Evolutionary conservation across 2,797 vertebrate genomes (phyloP).

Genomic region (Acomys russatus): DNA sequence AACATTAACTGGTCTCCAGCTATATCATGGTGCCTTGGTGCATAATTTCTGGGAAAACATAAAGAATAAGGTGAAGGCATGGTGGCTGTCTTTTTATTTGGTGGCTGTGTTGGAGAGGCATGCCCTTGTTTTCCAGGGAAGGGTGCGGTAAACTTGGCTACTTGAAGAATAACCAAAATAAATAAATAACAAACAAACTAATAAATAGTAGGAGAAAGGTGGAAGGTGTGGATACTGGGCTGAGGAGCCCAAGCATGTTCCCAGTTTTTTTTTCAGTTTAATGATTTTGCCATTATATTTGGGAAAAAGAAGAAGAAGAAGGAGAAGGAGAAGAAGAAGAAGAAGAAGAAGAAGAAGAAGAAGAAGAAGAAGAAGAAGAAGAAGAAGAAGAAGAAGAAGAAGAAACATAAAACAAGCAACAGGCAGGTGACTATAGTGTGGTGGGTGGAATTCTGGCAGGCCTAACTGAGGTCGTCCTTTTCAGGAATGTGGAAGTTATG

Average conservation of each 20-base stretch:
- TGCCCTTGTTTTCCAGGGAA: not conserved
- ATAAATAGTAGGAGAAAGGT: too few species aligned
- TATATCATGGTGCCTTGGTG: not conserved
- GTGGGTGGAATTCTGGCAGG: not conserved
- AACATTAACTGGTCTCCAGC: constrained; percentile 45
- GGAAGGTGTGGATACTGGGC: not conserved
- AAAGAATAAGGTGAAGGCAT: not conserved
- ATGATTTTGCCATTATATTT: too few species aligned
- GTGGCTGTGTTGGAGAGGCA: not conserved
- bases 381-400: too few species aligned
- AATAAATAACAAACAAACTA: not conserved
- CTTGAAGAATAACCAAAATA: not conserved
- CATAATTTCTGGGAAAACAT: not conserved
- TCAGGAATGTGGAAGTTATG: not conserved
- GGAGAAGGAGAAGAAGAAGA: too few species aligned
- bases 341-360: not conserved
- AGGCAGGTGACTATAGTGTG: too few species aligned
- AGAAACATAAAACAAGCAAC: not conserved
- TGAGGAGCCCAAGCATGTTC: not conserved
- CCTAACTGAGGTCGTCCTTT: too few species aligned
- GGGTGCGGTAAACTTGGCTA: too few species aligned
- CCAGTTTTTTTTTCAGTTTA: not conserved
- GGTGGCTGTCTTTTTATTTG: too few species aligned
- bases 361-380: too few species aligned
- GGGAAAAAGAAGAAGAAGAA: not conserved